Conservation (phyloP, 2,113 vertebrate species). For the Trematocara unimaculatum region DNA sequence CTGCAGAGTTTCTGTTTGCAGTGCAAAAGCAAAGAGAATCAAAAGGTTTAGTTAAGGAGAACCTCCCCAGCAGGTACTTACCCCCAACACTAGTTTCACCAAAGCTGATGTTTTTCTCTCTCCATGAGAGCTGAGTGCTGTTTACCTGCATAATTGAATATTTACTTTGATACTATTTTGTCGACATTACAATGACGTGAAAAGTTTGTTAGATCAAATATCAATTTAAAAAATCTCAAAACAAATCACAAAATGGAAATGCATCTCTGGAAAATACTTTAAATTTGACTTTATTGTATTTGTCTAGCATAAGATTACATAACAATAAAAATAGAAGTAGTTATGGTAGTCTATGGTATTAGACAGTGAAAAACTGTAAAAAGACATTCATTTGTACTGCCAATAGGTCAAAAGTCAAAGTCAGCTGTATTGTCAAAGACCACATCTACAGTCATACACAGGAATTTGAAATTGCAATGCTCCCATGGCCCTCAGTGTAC, state of each 20-base stretch:
- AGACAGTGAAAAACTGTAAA: background rate
- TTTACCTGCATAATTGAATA: background rate
- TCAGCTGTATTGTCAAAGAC: background rate
- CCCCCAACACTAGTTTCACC: background rate
- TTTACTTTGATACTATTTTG: background rate
- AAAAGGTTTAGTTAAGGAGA: background rate
- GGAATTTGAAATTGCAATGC: background rate
- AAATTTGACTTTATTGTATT: background rate
- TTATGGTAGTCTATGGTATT: background rate
- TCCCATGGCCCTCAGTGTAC: background rate
- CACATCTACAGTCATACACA: background rate
- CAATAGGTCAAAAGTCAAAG: background rate
- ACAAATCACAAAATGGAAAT: background rate
- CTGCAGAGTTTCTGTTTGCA: background rate
- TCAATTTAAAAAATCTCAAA: rapidly evolving
- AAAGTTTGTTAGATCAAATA: background rate
- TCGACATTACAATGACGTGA: background rate
- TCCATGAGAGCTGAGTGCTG: background rate
- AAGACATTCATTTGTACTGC: background rate
- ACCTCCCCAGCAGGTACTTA: background rate
- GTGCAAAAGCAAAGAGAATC: background rate
- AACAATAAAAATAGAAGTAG: background rate
- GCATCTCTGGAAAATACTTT: background rate
- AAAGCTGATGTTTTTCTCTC: background rate
- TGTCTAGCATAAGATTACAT: background rate